Base-by-base conservation (phyloP, 2,797 vertebrate species). In the Danio choprae region DNA sequence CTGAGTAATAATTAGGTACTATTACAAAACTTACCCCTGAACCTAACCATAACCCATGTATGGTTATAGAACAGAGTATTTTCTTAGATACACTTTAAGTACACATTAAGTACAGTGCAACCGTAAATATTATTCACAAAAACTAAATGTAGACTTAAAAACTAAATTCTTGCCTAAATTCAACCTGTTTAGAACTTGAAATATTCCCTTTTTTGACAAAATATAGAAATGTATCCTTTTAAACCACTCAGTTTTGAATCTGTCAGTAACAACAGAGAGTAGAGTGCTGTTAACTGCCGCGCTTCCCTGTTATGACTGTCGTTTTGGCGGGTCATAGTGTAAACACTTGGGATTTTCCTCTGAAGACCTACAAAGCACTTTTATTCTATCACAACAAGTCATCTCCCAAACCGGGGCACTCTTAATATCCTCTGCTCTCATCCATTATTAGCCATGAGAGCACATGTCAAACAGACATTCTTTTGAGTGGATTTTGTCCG, bases 261-360 rank as follows among this genome's bases (percentile, higher is more conserved):
- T 60, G 64, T 75, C 48, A 60, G 51, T 75, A 60, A 53, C 2
- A 18, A 70, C 74, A 72, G 56, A 68, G 69, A 70, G 38, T 50
- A 83, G 70, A 51, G 16, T 36, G 58, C 58, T 74, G 84, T 81
- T 81, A 83, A 81, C 81, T 78, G 78, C 80, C 53, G 16, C 18
- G 50, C 50, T 70, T 70, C 67, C 63, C 79, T 83, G 81, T 82
- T 82, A 85, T 83, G 84, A 74, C 78, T 78, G 81, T 72, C 50
- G 41, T 65, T 65, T 71, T 81, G 69, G 64, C 64, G 51, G 46
- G 53, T 79, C 76, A 83, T 77, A 72, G 58, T 64, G 79, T 86
- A 88, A 85, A 86, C 84, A 86, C 81, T 81, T 74, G 77, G 64
- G 77, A 86, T 81, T 83, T 86, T 80, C 70, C 80, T 86, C 84